Base-by-base conservation (phyloP, 2,888 invertebrate genomes). In the Monopis laevigella region DNA sequence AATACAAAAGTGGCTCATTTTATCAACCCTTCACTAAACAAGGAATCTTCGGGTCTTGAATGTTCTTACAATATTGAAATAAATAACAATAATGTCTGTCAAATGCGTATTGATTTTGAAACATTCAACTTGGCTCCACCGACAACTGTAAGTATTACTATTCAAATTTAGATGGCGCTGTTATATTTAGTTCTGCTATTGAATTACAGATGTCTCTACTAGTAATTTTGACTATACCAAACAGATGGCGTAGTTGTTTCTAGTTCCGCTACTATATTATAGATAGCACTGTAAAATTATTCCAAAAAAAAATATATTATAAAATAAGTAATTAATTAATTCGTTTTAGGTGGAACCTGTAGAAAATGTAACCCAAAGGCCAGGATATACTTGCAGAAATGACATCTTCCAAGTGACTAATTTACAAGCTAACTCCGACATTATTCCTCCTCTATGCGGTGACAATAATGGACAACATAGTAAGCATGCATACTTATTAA, bases 391-490 rank as follows among this genome's bases (percentile, higher is more conserved):
- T 2, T 84, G 84, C 58, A 58, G 71, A 7, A 73, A 78, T 42
- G 84, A 84, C 47, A 72, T 77, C 47, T 78, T 84, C 66, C 74
- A 70, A 52, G 68, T 82, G 2, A 68, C 70, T 41, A 77, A 80
- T 47, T 52, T 84, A 1, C 72, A 77, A 14, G 74, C 81, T n/a
- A 74, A 78, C 53, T 71, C 77, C 0, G 81, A 81, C 49, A 54
- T 67, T 46, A 41, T 84, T n/a, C 84, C 84, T 0, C 59, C 75
- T 0, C 55, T 87, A 1, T 88, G 88, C 43, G 88, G 88, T 2
- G 81, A 83, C 48, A 88, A 87, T 48, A 80, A 70, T 29, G 84
- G 83, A 8, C 87, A 88, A 45, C 88, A 88, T 51, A 52, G 85
- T 86, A 49, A 74, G 81, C 66, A 40, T 17, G n/a, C n/a, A n/a